These are phyloP conservation scores for Nyctibius bracteatus DNA, from an alignment of 2,113 vertebrate species.

Conservation along the genomic window DNA sequence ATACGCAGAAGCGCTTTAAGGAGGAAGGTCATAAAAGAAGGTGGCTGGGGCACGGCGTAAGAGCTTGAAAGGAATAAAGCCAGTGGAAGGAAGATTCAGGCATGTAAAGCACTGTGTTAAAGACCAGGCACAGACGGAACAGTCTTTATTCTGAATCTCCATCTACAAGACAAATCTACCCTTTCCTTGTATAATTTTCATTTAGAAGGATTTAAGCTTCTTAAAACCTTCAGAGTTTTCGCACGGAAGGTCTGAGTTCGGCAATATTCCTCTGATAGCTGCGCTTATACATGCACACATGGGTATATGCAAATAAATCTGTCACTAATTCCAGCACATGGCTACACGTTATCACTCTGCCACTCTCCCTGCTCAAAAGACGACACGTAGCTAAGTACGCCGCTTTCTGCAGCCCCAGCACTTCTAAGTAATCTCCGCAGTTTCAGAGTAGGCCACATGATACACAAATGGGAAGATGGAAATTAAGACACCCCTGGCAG, in stretches of 20 bases:
- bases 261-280: neutral
- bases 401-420: conserved; percentile 21
- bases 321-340: conserved; percentile 46
- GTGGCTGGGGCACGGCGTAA: neutral
- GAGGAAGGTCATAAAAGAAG: conserved; percentile 35
- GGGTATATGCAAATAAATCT: conserved; percentile 47
- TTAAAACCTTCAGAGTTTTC: conserved; percentile 52
- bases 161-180: conserved; percentile 69
- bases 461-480: neutral
- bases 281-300: neutral
- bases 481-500: neutral
- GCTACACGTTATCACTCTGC: conserved; percentile 5
- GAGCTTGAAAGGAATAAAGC: conserved; percentile 62
- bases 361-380: neutral
- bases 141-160: conserved; percentile 50
- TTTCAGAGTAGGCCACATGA: neutral
- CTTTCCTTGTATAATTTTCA: conserved; percentile 64
- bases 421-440: neutral
- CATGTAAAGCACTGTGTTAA: conserved; percentile 44
- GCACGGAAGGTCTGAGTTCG: neutral
- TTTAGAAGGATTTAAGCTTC: conserved; percentile 68
- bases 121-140: conserved; percentile 39
- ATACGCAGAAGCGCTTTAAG: conserved; percentile 29
- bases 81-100: conserved; percentile 41
- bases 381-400: neutral